Evolutionary conservation across 2,888 invertebrate species (phyloP).

Genomic region (Macaria liturata): DNA sequence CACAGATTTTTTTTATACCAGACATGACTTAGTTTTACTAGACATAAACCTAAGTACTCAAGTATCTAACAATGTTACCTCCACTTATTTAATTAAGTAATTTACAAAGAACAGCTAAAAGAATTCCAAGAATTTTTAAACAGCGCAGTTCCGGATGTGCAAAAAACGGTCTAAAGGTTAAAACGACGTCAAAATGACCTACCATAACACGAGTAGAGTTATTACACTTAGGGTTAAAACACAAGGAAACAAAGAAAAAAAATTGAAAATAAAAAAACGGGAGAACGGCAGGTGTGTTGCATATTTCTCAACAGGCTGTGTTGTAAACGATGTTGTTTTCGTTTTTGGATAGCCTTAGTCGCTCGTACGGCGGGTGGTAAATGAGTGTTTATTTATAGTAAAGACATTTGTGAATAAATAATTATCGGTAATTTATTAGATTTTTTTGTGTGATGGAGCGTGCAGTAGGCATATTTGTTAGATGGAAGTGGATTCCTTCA

Average conservation of each 20-base stretch:
- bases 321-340: slow-evolving; percentile 17
- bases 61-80: background rate
- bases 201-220: slow-evolving; percentile 62
- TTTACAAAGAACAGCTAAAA: slow-evolving; percentile 6
- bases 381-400: slow-evolving; percentile 4
- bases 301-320: slow-evolving; percentile 52
- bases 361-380: background rate
- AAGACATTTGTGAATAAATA: slow-evolving; percentile 3
- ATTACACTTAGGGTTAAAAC: slow-evolving; percentile 52
- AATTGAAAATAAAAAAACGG: slow-evolving; percentile 40
- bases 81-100: slow-evolving; percentile 11
- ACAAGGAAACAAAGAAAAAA: slow-evolving; percentile 52
- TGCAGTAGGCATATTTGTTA: too few relatives aligned
- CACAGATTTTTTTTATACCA: too few relatives aligned
- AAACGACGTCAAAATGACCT: slow-evolving; percentile 59
- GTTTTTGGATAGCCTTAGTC: background rate
- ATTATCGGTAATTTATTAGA: slow-evolving; percentile 4
- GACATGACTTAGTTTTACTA: too few relatives aligned
- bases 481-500: too few relatives aligned
- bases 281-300: slow-evolving; percentile 61
- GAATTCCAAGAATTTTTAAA: slow-evolving; percentile 24
- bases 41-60: too few relatives aligned
- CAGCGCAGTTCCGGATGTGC: slow-evolving; percentile 37
- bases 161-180: slow-evolving; percentile 48
- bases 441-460: background rate